Base-by-base conservation (phyloP, 2,113 vertebrate species). In the Struthidea cinerea region DNA sequence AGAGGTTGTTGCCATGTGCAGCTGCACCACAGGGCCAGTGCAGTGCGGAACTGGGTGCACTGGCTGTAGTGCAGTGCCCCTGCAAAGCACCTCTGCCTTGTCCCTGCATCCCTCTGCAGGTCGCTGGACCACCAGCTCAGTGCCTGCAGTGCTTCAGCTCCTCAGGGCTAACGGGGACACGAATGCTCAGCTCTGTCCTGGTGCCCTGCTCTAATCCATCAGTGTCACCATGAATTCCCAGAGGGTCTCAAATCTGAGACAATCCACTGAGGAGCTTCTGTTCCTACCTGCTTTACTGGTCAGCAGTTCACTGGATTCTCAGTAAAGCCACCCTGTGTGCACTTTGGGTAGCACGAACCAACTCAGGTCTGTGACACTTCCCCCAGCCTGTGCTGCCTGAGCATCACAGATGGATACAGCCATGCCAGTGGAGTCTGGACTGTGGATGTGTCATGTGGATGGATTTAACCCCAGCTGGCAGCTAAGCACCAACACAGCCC, bases 361-460 rank as follows among this genome's bases (percentile, higher is more conserved):
- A 1, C 39, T 74, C 24, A 49, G 77, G 28, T 17, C 35, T 30
- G 15, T 49, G 61, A 39, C 33, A 33, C 9, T 19, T 74, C 11
- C n/a, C 39, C n/a, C 30, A 9, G 5, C 10, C 39, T 21, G 4
- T 39, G 59, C 69, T 87, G 37, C 49, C 47, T 57, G n/a, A 37
- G 30, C 44, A 22, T 30, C 50, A n/a, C 32, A 33, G 52, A 12
- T 32, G 39, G 79, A 35, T 17, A 17, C 28, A 47, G 56, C 47
- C 83, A 35, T 61, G 52, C 26, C 44, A 64, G 56, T 7, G 52
- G 32, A 50, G 52, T 32, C 52, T 76, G 71, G 52, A 27, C 83
- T 57, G 44, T 26, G 39, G 30, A 26, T 37, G 14, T 53, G 32
- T 41, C 0, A 0, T 33, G n/a, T n/a, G n/a, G n/a, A n/a, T n/a